phyloP scores from a whole-genome alignment of 2,888 invertebrate genomes.

The Stomorhina lunata region DNA sequence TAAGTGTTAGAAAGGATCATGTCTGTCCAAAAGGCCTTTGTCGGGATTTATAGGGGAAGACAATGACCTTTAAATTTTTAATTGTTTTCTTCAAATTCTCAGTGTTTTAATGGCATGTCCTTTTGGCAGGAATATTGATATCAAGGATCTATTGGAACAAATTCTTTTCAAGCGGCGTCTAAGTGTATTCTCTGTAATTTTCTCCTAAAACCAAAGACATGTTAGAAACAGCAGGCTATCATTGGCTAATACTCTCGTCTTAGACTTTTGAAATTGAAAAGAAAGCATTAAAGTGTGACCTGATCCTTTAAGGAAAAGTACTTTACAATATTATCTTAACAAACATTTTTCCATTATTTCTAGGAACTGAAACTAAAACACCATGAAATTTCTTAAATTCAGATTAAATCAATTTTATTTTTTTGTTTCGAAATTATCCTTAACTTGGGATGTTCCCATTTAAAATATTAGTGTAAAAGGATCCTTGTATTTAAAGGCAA shows the following conservation, averaged over 20 bases:
- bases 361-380: conserved; percentile 27
- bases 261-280: background rate
- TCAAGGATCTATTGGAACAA: background rate
- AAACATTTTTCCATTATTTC: conserved; percentile 22
- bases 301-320: conserved; percentile 35
- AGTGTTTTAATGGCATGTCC: background rate
- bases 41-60: background rate
- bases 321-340: background rate
- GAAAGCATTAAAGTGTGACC: conserved; percentile 39
- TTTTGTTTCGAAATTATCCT: no score
- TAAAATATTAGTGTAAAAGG: background rate
- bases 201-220: conserved; percentile 9
- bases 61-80: conserved; percentile 33
- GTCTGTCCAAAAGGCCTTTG: background rate
- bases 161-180: conserved; percentile 9
- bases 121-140: background rate
- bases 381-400: conserved; percentile 36
- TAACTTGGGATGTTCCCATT: background rate
- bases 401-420: conserved; percentile 20
- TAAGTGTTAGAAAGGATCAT: background rate
- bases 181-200: conserved; percentile 24
- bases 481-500: background rate
- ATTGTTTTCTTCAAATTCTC: background rate
- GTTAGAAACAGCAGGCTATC: conserved; percentile 26
- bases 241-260: background rate